Evolutionary conservation across 2,797 vertebrate genomes (phyloP).

Genomic region (Pachyuromys duprasi): DNA sequence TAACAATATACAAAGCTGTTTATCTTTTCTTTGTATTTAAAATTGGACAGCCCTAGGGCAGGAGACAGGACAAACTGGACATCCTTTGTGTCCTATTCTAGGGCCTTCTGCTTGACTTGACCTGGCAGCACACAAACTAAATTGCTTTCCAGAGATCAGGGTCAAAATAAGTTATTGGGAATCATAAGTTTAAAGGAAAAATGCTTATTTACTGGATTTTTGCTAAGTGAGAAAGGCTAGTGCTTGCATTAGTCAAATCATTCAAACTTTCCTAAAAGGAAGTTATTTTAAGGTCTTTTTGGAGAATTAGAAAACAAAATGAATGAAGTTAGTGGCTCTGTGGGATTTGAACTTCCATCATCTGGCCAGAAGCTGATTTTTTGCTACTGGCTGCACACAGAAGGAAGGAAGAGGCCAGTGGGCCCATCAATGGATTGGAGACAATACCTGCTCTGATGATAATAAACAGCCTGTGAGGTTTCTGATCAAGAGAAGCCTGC

Average conservation of each 20-base stretch:
- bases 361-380: not conserved
- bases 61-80: not conserved
- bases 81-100: not conserved
- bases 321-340: not conserved
- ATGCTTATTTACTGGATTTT: not conserved
- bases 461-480: not conserved
- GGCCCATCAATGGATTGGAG: not conserved
- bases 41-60: not conserved
- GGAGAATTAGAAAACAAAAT: not conserved
- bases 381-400: not conserved
- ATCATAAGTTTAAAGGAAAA: conserved; percentile 2
- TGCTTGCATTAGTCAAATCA: not conserved
- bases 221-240: not conserved
- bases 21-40: not conserved
- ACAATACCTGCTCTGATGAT: not conserved
- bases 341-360: not conserved
- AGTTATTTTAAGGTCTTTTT: conserved; percentile 12
- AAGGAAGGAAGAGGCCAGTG: not conserved
- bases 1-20: not conserved
- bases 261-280: not conserved
- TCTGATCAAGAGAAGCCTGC: not conserved
- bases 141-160: not conserved
- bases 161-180: conserved; percentile 19
- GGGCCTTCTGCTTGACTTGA: conserved; percentile 15
- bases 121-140: conserved; percentile 28